Conservation (phyloP, 2,797 vertebrate species). For the Pangasius sanitwongsei region DNA sequence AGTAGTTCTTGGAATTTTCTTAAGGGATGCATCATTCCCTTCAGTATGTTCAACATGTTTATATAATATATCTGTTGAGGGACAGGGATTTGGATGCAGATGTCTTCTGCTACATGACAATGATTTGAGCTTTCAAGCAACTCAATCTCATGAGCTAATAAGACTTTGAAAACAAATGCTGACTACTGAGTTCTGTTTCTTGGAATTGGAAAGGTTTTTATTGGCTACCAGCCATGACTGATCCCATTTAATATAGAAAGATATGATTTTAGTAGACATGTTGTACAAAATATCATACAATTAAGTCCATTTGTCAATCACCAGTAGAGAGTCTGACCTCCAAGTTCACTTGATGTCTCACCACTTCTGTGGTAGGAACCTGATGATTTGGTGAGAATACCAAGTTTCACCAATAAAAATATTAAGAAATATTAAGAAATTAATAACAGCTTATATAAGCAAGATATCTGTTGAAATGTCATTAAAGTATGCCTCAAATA, state of each 20-base stretch:
- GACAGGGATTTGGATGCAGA: constrained; percentile 50
- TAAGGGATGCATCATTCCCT: constrained; percentile 39
- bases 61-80: constrained; percentile 43
- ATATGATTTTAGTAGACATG: constrained; percentile 33
- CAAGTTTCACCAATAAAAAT: background rate
- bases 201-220: constrained; percentile 44
- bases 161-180: constrained; percentile 49
- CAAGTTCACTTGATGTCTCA: background rate
- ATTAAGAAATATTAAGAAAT: background rate
- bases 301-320: background rate
- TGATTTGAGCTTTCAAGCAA: constrained; percentile 52
- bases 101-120: constrained; percentile 45
- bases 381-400: background rate
- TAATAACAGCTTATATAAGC: background rate
- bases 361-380: background rate
- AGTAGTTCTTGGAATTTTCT: constrained; percentile 33
- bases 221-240: constrained; percentile 43
- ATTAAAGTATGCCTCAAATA: background rate
- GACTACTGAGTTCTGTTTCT: constrained; percentile 49
- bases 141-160: constrained; percentile 44
- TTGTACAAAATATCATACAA: background rate
- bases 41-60: constrained; percentile 51
- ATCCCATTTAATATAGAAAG: constrained; percentile 36
- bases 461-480: background rate
- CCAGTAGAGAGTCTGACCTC: background rate